These are phyloP conservation scores for Sycobia sp. DNA, from an alignment of 1,140 invertebrate genomes.

Conservation along the genomic window DNA sequence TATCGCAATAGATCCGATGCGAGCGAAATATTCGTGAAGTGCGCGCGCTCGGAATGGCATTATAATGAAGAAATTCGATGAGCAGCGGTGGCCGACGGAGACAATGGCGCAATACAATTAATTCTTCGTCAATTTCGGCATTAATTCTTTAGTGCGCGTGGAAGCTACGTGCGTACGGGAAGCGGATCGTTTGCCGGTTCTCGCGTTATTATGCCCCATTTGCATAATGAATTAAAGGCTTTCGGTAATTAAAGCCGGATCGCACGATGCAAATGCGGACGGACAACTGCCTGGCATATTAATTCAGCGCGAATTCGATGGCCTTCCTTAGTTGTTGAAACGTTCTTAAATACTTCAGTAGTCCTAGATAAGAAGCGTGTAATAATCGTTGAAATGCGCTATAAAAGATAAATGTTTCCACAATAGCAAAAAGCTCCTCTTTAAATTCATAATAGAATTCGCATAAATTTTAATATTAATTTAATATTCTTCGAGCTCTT, in stretches of 20 bases:
- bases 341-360: conserved; percentile 27
- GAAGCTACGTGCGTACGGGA: conserved; percentile 25
- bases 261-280: conserved; percentile 47
- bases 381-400: conserved; percentile 30
- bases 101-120: no score
- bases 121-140: no score
- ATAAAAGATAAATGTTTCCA: conserved; percentile 32
- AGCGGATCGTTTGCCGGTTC: conserved; percentile 36
- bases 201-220: conserved; percentile 51
- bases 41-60: no score
- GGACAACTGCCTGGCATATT: conserved; percentile 46
- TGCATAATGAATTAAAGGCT: conserved; percentile 54
- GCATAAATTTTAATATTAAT: conserved; percentile 31
- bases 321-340: conserved; percentile 30
- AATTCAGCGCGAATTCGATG: conserved; percentile 39
- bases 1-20: no score
- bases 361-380: conserved; percentile 14
- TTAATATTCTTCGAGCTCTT: conserved; percentile 25
- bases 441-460: conserved; percentile 18
- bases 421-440: conserved; percentile 29
- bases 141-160: background rate
- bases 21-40: no score
- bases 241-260: conserved; percentile 51
- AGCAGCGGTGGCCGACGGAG: no score
- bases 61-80: no score